These are phyloP conservation scores for Syngnathus rostellatus DNA, from an alignment of 2,797 vertebrate genomes.

Conservation along the genomic window DNA sequence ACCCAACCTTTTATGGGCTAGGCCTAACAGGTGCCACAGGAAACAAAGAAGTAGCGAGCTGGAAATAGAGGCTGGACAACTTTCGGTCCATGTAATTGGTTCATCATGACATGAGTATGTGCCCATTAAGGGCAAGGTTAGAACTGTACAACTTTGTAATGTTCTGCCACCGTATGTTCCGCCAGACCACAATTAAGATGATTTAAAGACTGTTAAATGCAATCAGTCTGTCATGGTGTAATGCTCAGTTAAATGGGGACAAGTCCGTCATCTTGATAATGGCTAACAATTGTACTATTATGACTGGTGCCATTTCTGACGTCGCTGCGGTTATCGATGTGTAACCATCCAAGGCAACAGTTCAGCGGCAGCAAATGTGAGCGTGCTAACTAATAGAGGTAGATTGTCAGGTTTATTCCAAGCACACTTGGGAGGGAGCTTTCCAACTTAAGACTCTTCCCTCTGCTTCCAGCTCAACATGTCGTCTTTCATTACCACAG, in stretches of 20 bases:
- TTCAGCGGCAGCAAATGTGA: conserved; percentile 12
- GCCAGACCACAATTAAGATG: conserved; percentile 46
- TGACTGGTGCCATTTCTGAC: conserved; percentile 23
- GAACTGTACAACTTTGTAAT: conserved; percentile 14
- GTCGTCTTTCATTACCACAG: conserved; percentile 19
- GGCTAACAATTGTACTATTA: conserved; percentile 13
- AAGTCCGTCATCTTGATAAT: conserved; percentile 16
- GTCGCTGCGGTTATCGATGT: conserved; percentile 9
- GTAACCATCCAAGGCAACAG: background rate
- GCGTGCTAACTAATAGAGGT: conserved; percentile 3
- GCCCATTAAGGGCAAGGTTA: conserved; percentile 16
- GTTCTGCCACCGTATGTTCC: conserved; percentile 25
- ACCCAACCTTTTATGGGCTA: background rate
- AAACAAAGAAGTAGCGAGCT: conserved; percentile 23
- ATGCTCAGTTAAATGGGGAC: conserved; percentile 22
- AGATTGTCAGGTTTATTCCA: conserved; percentile 13
- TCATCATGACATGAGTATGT: conserved; percentile 13
- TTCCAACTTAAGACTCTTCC: conserved; percentile 14
- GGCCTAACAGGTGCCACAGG: conserved; percentile 1
- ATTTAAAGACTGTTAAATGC: conserved; percentile 46
- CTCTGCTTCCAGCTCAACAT: conserved; percentile 11
- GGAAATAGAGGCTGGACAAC: conserved; percentile 14
- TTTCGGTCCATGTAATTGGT: conserved; percentile 19
- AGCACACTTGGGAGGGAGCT: background rate
- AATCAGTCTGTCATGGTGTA: conserved; percentile 33